Conservation (phyloP, 2,113 vertebrate species). For the Carassius carassius region DNA sequence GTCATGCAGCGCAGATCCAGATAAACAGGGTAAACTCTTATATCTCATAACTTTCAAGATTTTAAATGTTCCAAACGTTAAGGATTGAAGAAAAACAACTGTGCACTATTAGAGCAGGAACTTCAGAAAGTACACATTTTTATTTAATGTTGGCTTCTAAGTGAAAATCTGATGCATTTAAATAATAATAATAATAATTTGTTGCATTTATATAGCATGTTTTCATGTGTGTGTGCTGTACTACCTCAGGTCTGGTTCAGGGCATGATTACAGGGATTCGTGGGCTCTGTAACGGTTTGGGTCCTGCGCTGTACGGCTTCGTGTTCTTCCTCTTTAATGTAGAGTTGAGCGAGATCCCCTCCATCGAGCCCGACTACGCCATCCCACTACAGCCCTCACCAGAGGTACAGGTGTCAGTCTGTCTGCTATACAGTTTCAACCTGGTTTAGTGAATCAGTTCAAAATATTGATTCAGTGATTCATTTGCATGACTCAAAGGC, state of each 20-base stretch:
- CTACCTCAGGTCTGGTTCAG: slow-evolving; percentile 85
- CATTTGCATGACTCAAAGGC: background rate
- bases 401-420: slow-evolving; percentile 41
- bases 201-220: too few relatives aligned
- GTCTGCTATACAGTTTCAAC: background rate
- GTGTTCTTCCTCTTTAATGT: slow-evolving; percentile 95
- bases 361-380: slow-evolving; percentile 75
- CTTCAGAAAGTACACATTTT: background rate
- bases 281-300: slow-evolving; percentile 93
- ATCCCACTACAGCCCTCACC: slow-evolving; percentile 70
- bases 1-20: slow-evolving; percentile 81
- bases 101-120: too few relatives aligned
- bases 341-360: slow-evolving; percentile 82
- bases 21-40: slow-evolving; percentile 79
- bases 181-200: too few relatives aligned
- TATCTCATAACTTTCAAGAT: background rate
- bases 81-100: background rate
- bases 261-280: slow-evolving; percentile 96
- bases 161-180: background rate
- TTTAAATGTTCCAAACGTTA: background rate
- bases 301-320: slow-evolving; percentile 94
- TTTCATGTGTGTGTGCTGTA: background rate
- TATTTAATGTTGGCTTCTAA: background rate
- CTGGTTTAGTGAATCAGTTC: background rate
- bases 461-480: background rate